Evolutionary conservation across 2,888 invertebrate genomes (phyloP).

Genomic region (Auanema sp.): DNA sequence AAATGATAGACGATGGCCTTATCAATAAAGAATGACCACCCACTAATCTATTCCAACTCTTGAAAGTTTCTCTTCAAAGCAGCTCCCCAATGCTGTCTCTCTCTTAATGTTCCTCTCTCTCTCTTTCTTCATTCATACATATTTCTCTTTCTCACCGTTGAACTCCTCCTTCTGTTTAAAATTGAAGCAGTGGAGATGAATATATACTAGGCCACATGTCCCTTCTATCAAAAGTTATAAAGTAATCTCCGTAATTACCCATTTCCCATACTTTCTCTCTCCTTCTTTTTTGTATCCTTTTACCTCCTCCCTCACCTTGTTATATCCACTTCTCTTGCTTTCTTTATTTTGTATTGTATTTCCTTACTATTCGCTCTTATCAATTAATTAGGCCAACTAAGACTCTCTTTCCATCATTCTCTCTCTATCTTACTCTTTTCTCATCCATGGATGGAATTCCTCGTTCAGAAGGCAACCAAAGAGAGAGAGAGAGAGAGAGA

Average conservation of each 20-base stretch:
- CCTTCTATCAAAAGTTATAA: not conserved
- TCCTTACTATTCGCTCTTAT: constrained; percentile 4
- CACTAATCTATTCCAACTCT: constrained; percentile 4
- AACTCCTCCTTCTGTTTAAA: constrained; percentile 3
- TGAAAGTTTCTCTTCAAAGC: constrained; percentile 1
- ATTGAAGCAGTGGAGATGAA: no score
- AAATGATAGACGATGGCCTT: not conserved
- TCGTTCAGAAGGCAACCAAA: no score
- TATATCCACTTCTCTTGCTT: not conserved
- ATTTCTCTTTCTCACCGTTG: constrained; percentile 9
- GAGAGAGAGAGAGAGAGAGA: no score
- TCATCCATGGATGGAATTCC: constrained; percentile 2
- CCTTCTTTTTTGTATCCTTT: constrained; percentile 2
- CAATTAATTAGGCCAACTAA: not conserved
- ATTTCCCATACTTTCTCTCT: constrained; percentile 5
- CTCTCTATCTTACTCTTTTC: constrained; percentile 1
- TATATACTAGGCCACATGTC: no score
- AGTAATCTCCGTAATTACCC: not conserved
- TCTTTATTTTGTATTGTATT: constrained; percentile 1
- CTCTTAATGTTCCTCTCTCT: no score
- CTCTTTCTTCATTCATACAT: no score
- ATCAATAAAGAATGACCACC: not conserved
- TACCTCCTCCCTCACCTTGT: constrained; percentile 13
- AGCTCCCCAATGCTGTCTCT: no score
- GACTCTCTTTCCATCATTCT: constrained; percentile 4